Conservation (phyloP, 2,888 invertebrate genomes). For the Tenthredo livida region DNA sequence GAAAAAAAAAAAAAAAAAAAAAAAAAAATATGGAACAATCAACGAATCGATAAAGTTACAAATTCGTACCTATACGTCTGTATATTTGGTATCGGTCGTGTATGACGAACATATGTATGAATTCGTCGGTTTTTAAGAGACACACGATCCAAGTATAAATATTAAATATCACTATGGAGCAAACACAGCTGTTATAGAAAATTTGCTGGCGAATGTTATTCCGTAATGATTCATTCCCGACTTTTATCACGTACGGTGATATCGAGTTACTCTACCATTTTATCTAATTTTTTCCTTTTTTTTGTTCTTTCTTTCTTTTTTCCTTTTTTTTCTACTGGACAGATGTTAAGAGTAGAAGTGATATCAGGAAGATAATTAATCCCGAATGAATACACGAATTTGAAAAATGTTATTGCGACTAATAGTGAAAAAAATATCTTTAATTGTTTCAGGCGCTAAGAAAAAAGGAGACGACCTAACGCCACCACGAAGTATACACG, state of each 20-base stretch:
- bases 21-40: not conserved
- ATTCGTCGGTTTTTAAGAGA: conserved; percentile 38
- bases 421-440: not conserved
- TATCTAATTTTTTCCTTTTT: not conserved
- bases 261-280: conserved; percentile 18
- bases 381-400: not conserved
- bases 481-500: conserved; percentile 83
- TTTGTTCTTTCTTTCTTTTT: not conserved
- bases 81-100: not conserved
- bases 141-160: conserved; percentile 30
- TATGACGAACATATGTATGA: not conserved
- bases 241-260: not conserved
- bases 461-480: conserved; percentile 79
- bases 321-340: not conserved
- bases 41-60: not conserved
- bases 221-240: conserved; percentile 49
- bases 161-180: conserved; percentile 26
- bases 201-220: conserved; percentile 38
- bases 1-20: not conserved
- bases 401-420: not conserved
- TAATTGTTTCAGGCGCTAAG: conserved; percentile 74
- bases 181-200: conserved; percentile 40
- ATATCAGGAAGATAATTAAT: not conserved
- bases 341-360: not conserved
- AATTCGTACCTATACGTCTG: not conserved